Conservation (phyloP, 2,113 vertebrate species). For the Chaetorhynchus papuensis region DNA sequence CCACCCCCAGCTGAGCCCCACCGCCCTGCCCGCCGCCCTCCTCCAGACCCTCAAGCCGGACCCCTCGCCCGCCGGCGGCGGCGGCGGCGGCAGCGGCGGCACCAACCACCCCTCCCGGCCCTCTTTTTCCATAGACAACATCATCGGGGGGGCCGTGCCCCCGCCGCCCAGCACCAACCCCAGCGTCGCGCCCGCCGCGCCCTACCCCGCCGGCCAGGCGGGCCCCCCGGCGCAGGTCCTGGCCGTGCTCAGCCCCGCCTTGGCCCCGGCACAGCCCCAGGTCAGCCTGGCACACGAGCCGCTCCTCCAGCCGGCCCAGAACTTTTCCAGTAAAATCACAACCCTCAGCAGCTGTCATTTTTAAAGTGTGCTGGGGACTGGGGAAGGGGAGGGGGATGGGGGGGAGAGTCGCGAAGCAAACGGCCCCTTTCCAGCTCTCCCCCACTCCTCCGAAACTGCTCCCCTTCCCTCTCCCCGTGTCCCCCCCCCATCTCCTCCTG, state of each 20-base stretch:
- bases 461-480: neutral
- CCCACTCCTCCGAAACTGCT: neutral
- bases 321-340: conserved; percentile 85
- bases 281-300: conserved; percentile 85
- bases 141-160: conserved; percentile 77
- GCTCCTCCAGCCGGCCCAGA: conserved; percentile 76
- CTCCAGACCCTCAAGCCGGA: conserved; percentile 86
- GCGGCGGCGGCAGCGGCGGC: conserved; percentile 27
- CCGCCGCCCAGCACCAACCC: conserved; percentile 63
- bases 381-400: neutral
- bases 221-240: conserved; percentile 87
- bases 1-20: conserved; percentile 73
- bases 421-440: conserved; percentile 22
- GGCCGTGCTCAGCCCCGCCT: conserved; percentile 88
- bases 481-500: conserved; percentile 54
- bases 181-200: conserved; percentile 74
- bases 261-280: conserved; percentile 86
- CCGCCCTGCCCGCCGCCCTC: conserved; percentile 70
- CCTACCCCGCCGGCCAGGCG: conserved; percentile 76
- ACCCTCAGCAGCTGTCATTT: conserved; percentile 90
- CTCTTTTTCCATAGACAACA: conserved; percentile 98
- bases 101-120: conserved; percentile 73
- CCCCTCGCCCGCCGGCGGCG: conserved; percentile 60
- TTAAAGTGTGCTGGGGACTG: conserved; percentile 61
- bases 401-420: conserved; percentile 9